These are phyloP conservation scores for Mylabris phalerata DNA, from an alignment of 1,140 invertebrate species.

Conservation along the genomic window DNA sequence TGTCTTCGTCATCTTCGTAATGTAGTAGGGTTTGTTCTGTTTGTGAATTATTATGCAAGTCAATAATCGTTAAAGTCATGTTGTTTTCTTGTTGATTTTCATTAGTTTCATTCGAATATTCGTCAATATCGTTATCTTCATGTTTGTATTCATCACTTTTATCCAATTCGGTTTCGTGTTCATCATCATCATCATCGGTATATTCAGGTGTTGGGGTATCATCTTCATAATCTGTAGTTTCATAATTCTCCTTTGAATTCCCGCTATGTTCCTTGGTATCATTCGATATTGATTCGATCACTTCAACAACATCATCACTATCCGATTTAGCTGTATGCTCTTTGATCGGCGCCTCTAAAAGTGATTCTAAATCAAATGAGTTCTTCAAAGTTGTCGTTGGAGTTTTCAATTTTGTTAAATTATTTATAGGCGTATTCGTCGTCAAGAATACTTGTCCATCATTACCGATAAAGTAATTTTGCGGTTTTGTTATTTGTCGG, in stretches of 20 bases:
- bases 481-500: constrained; percentile 14
- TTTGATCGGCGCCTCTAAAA: constrained; percentile 49
- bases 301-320: constrained; percentile 47
- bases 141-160: constrained; percentile 7
- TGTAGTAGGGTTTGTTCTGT: not conserved
- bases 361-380: constrained; percentile 47
- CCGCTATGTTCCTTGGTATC: not conserved
- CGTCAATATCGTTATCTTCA: not conserved
- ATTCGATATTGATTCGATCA: constrained; percentile 43
- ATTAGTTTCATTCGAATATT: constrained; percentile 1
- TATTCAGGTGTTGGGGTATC: constrained; percentile 16
- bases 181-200: constrained; percentile 4
- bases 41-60: not conserved
- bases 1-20: not conserved
- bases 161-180: constrained; percentile 17
- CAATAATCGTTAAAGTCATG: not conserved
- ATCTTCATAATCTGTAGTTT: constrained; percentile 14
- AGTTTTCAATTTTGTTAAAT: constrained; percentile 7
- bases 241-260: not conserved
- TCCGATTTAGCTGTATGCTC: constrained; percentile 45
- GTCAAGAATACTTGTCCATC: constrained; percentile 37
- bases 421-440: constrained; percentile 8
- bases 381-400: constrained; percentile 41
- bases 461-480: constrained; percentile 38
- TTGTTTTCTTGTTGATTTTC: not conserved